These are phyloP conservation scores for Dunckerocampus dactyliophorus DNA, from an alignment of 2,113 vertebrate genomes.

Conservation along the genomic window DNA sequence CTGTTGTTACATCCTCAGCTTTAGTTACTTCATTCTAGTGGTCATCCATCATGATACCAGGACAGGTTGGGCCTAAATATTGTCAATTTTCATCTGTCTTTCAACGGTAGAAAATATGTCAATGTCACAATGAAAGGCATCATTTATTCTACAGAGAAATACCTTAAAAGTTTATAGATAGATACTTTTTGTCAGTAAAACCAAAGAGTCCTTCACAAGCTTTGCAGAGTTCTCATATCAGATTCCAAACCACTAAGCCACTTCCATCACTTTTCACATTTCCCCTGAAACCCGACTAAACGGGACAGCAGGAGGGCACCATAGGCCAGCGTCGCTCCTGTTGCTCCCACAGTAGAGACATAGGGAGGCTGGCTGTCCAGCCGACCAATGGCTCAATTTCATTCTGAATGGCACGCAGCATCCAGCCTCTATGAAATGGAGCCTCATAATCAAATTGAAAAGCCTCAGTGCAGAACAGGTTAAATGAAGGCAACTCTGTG, in stretches of 20 bases:
- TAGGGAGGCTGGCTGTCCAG: slow-evolving; percentile 30
- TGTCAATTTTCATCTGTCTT: background rate
- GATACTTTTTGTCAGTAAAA: slow-evolving; percentile 10
- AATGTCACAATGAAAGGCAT: background rate
- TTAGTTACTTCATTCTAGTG: slow-evolving; percentile 35
- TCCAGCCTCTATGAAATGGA: slow-evolving; percentile 59
- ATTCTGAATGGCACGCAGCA: slow-evolving; percentile 47
- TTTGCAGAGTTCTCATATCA: slow-evolving; percentile 20
- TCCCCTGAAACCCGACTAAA: slow-evolving; percentile 32
- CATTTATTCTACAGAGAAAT: background rate
- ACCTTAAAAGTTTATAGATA: background rate
- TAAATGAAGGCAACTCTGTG: slow-evolving; percentile 56
- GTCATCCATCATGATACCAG: slow-evolving; percentile 30
- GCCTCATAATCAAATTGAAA: slow-evolving; percentile 69
- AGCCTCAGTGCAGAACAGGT: slow-evolving; percentile 68
- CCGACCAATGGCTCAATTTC: slow-evolving; percentile 47
- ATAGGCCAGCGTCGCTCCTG: slow-evolving; percentile 8
- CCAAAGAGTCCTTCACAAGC: slow-evolving; percentile 17
- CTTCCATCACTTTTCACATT: slow-evolving; percentile 9
- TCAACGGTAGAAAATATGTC: background rate
- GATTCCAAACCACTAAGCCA: slow-evolving; percentile 41
- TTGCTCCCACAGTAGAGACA: slow-evolving; percentile 30
- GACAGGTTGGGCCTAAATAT: slow-evolving; percentile 23
- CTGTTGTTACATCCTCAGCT: slow-evolving; percentile 44
- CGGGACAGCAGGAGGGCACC: slow-evolving; percentile 19